phyloP scores from a whole-genome alignment of 2,113 vertebrate genomes.

The Saccopteryx leptura region DNA sequence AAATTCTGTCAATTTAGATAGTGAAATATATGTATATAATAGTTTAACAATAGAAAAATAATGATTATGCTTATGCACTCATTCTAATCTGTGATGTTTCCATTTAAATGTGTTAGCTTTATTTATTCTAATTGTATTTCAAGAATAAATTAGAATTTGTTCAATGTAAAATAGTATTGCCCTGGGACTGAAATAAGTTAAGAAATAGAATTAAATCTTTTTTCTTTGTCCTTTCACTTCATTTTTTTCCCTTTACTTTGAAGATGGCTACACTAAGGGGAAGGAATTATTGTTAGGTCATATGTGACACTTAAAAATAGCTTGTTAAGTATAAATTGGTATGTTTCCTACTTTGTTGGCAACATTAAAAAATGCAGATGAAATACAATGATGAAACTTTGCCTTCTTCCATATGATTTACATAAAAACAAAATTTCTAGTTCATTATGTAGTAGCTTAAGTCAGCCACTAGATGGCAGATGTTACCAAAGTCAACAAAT shows the following conservation, averaged over 20 bases:
- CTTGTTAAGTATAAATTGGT: neutral
- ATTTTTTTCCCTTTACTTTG: neutral
- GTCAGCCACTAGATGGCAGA: conserved; percentile 80
- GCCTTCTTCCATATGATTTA: neutral
- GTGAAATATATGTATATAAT: neutral
- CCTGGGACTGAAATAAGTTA: neutral
- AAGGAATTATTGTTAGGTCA: neutral
- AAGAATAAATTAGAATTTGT: neutral
- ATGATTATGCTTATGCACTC: neutral
- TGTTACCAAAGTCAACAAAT: conserved; percentile 60
- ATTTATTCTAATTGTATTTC: conserved; percentile 18
- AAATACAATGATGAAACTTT: neutral
- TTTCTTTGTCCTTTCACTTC: neutral
- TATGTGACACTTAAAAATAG: neutral
- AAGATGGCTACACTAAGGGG: neutral
- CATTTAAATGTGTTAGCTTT: conserved; percentile 1
- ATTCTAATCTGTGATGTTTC: conserved; percentile 30
- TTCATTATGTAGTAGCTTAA: conserved; percentile 1
- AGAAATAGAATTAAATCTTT: conserved; percentile 24
- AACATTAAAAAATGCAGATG: neutral
- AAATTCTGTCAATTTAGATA: neutral
- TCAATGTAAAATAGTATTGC: neutral
- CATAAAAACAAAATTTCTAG: neutral
- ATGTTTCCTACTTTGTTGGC: neutral
- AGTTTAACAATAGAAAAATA: neutral